These are phyloP conservation scores for Asobara japonica DNA, from an alignment of 1,140 invertebrate genomes.

Conservation along the genomic window DNA sequence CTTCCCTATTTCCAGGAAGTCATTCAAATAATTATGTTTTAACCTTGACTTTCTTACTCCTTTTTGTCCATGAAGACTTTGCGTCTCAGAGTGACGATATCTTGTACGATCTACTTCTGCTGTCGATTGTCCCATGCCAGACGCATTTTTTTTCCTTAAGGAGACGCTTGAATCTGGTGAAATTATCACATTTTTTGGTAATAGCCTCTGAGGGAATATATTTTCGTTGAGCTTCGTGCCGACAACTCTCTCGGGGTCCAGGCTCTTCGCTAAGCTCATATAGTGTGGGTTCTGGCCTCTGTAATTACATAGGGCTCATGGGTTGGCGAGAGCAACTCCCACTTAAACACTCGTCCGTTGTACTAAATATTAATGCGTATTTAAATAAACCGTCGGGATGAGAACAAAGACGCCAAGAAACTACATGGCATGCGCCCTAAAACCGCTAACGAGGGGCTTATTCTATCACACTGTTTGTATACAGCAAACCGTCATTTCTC, in stretches of 20 bases:
- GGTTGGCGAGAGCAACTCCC: slow-evolving; percentile 49
- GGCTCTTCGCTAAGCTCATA: neutral
- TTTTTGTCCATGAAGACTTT: too few relatives aligned
- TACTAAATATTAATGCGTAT: slow-evolving; percentile 61
- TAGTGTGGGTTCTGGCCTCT: slow-evolving; percentile 36
- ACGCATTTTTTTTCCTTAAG: too few relatives aligned
- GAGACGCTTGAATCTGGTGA: neutral
- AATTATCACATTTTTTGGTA: neutral
- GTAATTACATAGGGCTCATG: slow-evolving; percentile 56
- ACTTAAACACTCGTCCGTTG: slow-evolving; percentile 49
- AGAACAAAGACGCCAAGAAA: neutral
- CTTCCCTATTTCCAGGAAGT: too few relatives aligned
- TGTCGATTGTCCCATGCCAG: too few relatives aligned
- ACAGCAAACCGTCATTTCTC: too few relatives aligned
- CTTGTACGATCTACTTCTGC: too few relatives aligned
- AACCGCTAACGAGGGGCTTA: slow-evolving; percentile 9
- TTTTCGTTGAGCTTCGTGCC: neutral
- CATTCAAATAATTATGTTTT: too few relatives aligned
- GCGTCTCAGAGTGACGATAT: too few relatives aligned
- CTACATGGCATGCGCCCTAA: slow-evolving; percentile 2
- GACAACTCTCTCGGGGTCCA: neutral
- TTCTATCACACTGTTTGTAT: neutral
- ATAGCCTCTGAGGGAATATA: neutral
- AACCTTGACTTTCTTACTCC: too few relatives aligned
- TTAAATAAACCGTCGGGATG: slow-evolving; percentile 52